Evolutionary conservation across 2,797 vertebrate genomes (phyloP).

Genomic region (Acanthurus leucopareius): DNA sequence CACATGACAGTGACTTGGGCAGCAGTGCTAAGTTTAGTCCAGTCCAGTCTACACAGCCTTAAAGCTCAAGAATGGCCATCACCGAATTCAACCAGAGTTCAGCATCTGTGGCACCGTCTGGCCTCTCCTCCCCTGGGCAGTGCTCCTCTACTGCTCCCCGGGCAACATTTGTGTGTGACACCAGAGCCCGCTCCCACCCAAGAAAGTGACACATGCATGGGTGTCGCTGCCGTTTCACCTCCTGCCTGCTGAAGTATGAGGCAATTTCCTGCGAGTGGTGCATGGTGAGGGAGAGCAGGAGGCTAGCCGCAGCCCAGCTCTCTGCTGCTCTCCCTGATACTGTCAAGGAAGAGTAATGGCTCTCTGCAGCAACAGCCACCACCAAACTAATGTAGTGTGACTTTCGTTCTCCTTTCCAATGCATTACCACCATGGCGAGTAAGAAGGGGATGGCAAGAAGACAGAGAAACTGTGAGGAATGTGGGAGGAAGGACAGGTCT

Average conservation of each 20-base stretch:
- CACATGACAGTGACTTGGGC: background rate
- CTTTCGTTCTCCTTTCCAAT: constrained; percentile 85
- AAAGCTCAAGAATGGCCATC: constrained; percentile 30
- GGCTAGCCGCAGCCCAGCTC: constrained; percentile 66
- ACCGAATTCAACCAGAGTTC: constrained; percentile 33
- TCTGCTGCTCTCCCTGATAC: constrained; percentile 85
- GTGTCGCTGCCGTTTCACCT: constrained; percentile 87
- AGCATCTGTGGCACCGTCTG: constrained; percentile 35
- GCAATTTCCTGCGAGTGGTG: constrained; percentile 88
- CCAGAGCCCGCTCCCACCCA: constrained; percentile 83
- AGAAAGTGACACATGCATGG: constrained; percentile 87
- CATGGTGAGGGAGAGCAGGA: constrained; percentile 74
- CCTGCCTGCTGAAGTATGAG: constrained; percentile 88
- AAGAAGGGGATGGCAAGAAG: constrained; percentile 68
- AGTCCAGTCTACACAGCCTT: constrained; percentile 8
- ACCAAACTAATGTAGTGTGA: constrained; percentile 88
- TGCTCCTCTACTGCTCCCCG: constrained; percentile 74
- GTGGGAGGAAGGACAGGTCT: constrained; percentile 39
- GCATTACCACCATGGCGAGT: constrained; percentile 81
- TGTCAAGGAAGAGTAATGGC: constrained; percentile 89
- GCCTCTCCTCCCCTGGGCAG: constrained; percentile 58
- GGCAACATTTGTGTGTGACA: constrained; percentile 81
- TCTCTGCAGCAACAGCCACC: constrained; percentile 83
- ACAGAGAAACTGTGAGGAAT: constrained; percentile 62
- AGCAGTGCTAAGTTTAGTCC: constrained; percentile 9